Conservation (phyloP, 1,140 invertebrate species). For the Charaxes varanes region DNA sequence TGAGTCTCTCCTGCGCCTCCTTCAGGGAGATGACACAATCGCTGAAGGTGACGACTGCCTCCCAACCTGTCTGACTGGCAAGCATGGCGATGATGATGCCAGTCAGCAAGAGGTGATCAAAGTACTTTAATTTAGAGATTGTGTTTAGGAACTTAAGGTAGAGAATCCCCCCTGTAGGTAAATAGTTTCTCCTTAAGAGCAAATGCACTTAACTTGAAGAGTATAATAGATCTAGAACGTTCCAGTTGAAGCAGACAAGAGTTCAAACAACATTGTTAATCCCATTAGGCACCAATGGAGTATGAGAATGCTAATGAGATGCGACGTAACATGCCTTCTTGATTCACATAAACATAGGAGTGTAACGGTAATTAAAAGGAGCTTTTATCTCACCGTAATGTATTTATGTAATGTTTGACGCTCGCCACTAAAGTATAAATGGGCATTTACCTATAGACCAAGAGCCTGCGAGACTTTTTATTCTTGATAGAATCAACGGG, state of each 20-base stretch:
- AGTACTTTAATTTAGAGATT: too few species aligned
- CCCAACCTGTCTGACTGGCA: too few species aligned
- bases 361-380: conserved; percentile 22
- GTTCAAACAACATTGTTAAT: conserved; percentile 2
- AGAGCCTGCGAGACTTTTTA: conserved; percentile 1
- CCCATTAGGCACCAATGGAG: conserved; percentile 8
- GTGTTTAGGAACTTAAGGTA: too few species aligned
- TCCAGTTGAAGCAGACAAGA: neutral
- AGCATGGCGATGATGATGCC: too few species aligned
- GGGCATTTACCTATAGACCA: neutral
- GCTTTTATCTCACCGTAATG: conserved; percentile 17
- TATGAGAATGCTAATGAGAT: conserved; percentile 10
- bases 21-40: too few species aligned
- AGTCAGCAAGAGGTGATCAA: too few species aligned
- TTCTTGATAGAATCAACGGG: too few species aligned
- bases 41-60: too few species aligned
- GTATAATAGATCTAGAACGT: neutral
- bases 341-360: conserved; percentile 14
- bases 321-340: conserved; percentile 1
- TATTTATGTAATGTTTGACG: conserved; percentile 35
- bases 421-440: conserved; percentile 4
- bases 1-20: too few species aligned
- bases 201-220: too few species aligned
- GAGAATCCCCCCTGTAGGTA: too few species aligned
- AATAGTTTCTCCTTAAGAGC: too few species aligned